Conservation (phyloP, 2,888 invertebrate genomes). For the Luperina testacea region DNA sequence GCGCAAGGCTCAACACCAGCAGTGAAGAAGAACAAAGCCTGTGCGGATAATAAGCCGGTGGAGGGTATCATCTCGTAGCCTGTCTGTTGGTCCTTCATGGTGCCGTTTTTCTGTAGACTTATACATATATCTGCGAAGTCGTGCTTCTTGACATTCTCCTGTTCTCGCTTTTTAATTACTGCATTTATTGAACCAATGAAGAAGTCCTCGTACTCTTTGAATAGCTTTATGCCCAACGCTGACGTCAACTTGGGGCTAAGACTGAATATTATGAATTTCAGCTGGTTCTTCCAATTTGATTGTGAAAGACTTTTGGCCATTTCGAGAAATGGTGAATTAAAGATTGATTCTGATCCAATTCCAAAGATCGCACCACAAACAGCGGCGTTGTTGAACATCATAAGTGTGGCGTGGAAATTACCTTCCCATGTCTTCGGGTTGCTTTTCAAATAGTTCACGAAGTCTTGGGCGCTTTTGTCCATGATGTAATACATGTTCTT, state of each 20-base stretch:
- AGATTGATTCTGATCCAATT: conserved; percentile 75
- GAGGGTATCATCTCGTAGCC: conserved; percentile 76
- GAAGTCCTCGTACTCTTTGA: conserved; percentile 74
- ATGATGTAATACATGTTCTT: conserved; percentile 82
- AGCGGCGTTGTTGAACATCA: conserved; percentile 71
- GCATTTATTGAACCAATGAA: conserved; percentile 77
- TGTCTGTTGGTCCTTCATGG: conserved; percentile 70
- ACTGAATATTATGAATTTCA: conserved; percentile 63
- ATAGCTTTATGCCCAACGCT: conserved; percentile 69
- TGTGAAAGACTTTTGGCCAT: conserved; percentile 65
- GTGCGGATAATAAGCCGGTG: conserved; percentile 65
- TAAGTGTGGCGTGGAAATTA: conserved; percentile 56
- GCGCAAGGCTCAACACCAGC: conserved; percentile 80
- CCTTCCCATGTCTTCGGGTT: conserved; percentile 67
- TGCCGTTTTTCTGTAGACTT: conserved; percentile 73
- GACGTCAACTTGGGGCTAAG: conserved; percentile 61
- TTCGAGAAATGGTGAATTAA: conserved; percentile 76
- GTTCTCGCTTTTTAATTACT: conserved; percentile 71
- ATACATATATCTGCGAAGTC: conserved; percentile 80
- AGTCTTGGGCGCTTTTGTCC: conserved; percentile 74
- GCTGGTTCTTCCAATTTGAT: conserved; percentile 40
- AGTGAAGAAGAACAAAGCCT: conserved; percentile 62
- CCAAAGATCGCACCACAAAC: conserved; percentile 80
- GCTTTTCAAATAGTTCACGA: conserved; percentile 69
- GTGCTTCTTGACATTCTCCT: conserved; percentile 71